These are phyloP conservation scores for Donacobius atricapilla DNA, from an alignment of 2,113 vertebrate species.

Conservation along the genomic window DNA sequence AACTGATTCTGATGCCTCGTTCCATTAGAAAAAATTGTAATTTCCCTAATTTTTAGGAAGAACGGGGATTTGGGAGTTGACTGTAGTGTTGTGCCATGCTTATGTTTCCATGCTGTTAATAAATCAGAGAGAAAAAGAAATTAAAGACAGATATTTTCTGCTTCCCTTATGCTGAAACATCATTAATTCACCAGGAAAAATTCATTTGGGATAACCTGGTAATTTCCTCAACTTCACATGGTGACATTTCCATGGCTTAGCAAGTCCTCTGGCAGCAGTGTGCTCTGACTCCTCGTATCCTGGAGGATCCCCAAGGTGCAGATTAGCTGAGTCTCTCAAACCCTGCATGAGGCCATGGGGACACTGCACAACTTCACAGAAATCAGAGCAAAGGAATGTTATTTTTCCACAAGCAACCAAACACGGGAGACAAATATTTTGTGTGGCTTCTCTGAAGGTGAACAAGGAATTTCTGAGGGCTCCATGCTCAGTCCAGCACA, in stretches of 20 bases:
- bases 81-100: not conserved
- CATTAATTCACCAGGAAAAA: conserved; percentile 15
- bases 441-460: not conserved
- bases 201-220: not conserved
- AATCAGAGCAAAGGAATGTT: not conserved
- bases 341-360: not conserved
- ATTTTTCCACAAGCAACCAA: not conserved
- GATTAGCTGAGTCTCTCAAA: not conserved
- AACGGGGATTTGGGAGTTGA: not conserved
- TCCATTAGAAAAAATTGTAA: not conserved
- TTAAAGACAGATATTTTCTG: not conserved
- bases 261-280: not conserved
- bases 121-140: conserved; percentile 24
- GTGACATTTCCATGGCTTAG: conserved; percentile 10
- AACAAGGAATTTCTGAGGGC: not conserved
- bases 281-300: not conserved
- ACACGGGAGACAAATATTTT: not conserved
- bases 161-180: not conserved
- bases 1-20: not conserved
- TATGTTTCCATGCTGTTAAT: not conserved
- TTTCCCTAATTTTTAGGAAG: not conserved
- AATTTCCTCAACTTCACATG: not conserved
- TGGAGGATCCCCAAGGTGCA: not conserved
- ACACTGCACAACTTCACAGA: not conserved
- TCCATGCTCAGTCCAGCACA: not conserved